Percentiles rank a stretch among this genome's conserved stretches.
Evolutionary conservation across 2,113 vertebrate species (phyloP).

Genomic region (Rhombomys opimus): DNA sequence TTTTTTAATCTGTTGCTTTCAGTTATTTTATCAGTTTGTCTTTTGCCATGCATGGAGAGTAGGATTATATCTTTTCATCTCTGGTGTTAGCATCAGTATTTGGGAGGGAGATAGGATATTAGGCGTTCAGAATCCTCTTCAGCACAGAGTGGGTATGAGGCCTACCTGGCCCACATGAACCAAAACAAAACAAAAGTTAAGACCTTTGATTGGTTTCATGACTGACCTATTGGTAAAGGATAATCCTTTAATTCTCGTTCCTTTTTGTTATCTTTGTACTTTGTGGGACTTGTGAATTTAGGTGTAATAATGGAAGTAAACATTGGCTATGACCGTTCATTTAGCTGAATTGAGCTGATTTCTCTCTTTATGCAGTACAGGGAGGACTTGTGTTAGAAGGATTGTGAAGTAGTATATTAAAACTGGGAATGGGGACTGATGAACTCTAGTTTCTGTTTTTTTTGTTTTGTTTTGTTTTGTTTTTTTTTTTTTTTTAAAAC

Average conservation of each 20-base stretch:
- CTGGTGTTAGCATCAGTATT: background rate
- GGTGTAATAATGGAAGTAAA: conserved; percentile 39
- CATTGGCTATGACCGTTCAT: conserved; percentile 40
- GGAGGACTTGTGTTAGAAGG: background rate
- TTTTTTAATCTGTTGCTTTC: conserved; percentile 43
- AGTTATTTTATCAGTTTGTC: conserved; percentile 16
- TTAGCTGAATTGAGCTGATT: conserved; percentile 56
- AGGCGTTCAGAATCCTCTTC: background rate
- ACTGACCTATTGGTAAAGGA: conserved; percentile 49
- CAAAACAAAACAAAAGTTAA: background rate
- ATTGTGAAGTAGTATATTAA: conserved; percentile 35
- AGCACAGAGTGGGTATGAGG: background rate
- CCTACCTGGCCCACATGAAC: background rate
- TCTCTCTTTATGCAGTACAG: conserved; percentile 41
- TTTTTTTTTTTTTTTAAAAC: background rate
- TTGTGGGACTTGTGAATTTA: conserved; percentile 58
- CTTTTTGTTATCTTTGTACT: conserved; percentile 40
- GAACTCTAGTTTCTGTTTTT: background rate
- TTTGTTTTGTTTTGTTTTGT: background rate
- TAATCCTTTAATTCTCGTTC: conserved; percentile 14
- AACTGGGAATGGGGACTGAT: conserved; percentile 12
- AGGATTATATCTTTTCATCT: background rate
- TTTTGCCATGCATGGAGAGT: conserved; percentile 24
- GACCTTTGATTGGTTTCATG: conserved; percentile 23
- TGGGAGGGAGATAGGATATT: background rate